A percentile compares a stretch with the other conserved stretches of the same genome.
Evolutionary conservation across 2,113 vertebrate species (phyloP).

Genomic region (Puma concolor): DNA sequence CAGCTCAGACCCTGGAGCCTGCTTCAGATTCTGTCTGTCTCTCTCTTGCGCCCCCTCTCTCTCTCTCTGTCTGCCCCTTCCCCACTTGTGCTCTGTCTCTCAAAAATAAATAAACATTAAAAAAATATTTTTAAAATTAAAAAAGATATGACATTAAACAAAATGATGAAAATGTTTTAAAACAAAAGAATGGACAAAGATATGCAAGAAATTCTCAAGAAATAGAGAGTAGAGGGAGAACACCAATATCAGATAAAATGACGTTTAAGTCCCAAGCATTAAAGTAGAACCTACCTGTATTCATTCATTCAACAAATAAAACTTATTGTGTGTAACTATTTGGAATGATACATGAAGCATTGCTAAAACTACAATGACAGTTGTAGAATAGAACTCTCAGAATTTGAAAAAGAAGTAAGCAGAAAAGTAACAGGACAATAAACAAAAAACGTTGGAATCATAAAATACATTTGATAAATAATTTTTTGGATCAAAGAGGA

Average conservation of each 20-base stretch:
- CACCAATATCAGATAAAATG: neutral
- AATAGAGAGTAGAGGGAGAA: neutral
- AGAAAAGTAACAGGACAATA: conserved; percentile 27
- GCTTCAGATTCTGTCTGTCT: too few species aligned
- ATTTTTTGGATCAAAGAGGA: neutral
- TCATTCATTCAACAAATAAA: conserved; percentile 11
- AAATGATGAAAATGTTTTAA: conserved; percentile 33
- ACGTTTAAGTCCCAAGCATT: neutral
- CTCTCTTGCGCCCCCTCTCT: too few species aligned
- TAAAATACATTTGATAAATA: conserved; percentile 20
- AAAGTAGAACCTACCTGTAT: neutral
- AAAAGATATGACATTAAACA: neutral
- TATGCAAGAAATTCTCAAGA: conserved; percentile 33
- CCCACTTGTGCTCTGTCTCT: too few species aligned
- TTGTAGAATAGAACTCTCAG: neutral
- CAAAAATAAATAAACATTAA: too few species aligned
- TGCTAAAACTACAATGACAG: neutral
- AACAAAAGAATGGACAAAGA: neutral
- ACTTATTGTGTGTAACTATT: neutral
- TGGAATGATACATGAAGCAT: neutral
- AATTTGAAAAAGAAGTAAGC: conserved; percentile 30
- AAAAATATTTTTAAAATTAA: too few species aligned
- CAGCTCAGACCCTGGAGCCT: too few species aligned
- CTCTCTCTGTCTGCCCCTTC: too few species aligned
- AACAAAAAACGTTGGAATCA: too few species aligned